A percentile compares a stretch with the other conserved stretches of the same genome.
phyloP scores from a whole-genome alignment of 1,140 invertebrate species.

The Ephestia elutella region DNA sequence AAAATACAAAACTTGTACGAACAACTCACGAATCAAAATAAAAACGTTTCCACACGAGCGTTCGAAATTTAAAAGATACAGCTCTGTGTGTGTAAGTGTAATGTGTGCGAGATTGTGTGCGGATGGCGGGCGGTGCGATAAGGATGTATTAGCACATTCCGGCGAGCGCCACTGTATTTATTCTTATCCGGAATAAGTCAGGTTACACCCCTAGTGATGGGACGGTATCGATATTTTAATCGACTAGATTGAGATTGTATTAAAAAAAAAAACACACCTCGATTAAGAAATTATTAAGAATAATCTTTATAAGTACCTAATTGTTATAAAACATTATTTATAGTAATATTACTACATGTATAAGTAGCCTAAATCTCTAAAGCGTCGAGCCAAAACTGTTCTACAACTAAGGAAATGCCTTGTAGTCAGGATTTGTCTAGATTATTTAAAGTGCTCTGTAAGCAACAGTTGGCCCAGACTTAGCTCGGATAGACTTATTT shows the following conservation, averaged over 20 bases:
- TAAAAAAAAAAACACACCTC: too few species aligned
- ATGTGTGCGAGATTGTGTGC: slow-evolving; percentile 35
- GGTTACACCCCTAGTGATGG: slow-evolving; percentile 67
- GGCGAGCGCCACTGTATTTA: slow-evolving; percentile 63
- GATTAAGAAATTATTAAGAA: too few species aligned
- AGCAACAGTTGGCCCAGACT: not conserved
- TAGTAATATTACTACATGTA: too few species aligned
- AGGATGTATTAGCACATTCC: slow-evolving; percentile 70
- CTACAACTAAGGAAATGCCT: not conserved
- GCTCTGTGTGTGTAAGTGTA: slow-evolving; percentile 27
- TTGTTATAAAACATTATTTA: too few species aligned
- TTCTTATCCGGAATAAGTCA: slow-evolving; percentile 69
- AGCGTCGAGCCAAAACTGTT: not conserved
- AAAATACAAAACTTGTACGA: too few species aligned
- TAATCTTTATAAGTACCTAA: too few species aligned
- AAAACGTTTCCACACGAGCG: not conserved
- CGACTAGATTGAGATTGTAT: too few species aligned
- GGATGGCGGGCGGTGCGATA: slow-evolving; percentile 51
- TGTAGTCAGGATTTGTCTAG: not conserved
- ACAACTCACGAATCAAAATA: not conserved
- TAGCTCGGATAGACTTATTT: slow-evolving; percentile 1
- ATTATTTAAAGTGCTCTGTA: slow-evolving; percentile 4
- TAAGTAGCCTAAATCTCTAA: not conserved
- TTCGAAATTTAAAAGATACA: slow-evolving; percentile 6
- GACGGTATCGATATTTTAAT: slow-evolving; percentile 28